Evolutionary conservation across 2,113 vertebrate species (phyloP).

Genomic region (Prochilodus magdalenae): DNA sequence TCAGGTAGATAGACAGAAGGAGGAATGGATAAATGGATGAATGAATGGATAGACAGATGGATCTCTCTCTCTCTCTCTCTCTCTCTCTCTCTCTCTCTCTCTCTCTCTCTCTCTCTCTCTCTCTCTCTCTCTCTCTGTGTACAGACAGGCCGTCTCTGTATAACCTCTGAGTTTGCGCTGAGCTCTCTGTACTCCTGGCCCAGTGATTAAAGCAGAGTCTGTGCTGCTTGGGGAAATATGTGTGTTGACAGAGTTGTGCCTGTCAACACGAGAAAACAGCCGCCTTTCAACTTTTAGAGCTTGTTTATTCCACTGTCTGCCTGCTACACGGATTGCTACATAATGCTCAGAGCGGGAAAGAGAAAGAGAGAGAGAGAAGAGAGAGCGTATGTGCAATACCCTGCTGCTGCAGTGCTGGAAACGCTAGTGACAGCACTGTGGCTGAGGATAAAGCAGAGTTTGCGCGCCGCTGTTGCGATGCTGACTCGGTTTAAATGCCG

Average conservation of each 20-base stretch:
- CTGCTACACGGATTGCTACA: conserved; percentile 34
- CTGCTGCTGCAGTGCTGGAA: conserved; percentile 1
- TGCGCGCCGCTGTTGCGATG: conserved; percentile 17
- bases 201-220: conserved; percentile 37
- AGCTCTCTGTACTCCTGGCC: conserved; percentile 3
- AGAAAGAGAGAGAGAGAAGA: neutral
- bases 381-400: conserved; percentile 4
- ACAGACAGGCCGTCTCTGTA: neutral
- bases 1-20: no score
- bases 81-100: conserved; percentile 13
- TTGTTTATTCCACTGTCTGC: conserved; percentile 13
- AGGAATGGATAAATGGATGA: no score
- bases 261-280: conserved; percentile 35
- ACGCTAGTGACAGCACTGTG: conserved; percentile 32
- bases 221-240: conserved; percentile 15
- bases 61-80: conserved; percentile 8
- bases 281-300: conserved; percentile 28
- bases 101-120: conserved; percentile 28
- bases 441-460: conserved; percentile 17
- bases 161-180: conserved; percentile 18
- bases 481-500: conserved; percentile 34
- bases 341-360: conserved; percentile 4
- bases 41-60: no score
- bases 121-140: neutral
- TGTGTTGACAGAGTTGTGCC: conserved; percentile 33